Evolutionary conservation across 2,113 vertebrate species (phyloP).

Genomic region (Prochilodus magdalenae): DNA sequence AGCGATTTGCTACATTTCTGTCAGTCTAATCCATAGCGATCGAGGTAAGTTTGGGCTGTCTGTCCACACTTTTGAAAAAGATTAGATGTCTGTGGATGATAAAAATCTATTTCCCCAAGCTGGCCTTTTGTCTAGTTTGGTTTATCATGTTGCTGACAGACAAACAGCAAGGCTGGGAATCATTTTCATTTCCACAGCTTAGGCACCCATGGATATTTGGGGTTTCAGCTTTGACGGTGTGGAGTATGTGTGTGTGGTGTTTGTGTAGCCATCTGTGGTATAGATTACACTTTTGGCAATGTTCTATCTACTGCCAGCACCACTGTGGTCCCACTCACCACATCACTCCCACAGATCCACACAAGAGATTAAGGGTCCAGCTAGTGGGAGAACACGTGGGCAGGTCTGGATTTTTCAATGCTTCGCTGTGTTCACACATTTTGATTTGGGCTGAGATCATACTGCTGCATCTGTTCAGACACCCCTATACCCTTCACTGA

Average conservation of each 20-base stretch:
- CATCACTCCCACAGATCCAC: conserved; percentile 39
- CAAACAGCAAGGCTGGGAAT: neutral
- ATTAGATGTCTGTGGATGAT: neutral
- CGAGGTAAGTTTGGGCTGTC: neutral
- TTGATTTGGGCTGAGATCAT: conserved; percentile 53
- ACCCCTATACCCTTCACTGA: conserved; percentile 5
- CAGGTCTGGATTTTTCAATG: neutral
- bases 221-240: conserved; percentile 23
- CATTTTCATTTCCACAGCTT: conserved; percentile 35
- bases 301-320: conserved; percentile 61
- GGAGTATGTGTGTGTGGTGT: neutral
- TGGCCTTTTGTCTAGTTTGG: neutral
- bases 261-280: conserved; percentile 64
- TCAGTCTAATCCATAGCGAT: neutral
- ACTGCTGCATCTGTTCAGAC: conserved; percentile 41
- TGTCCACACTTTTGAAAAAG: neutral
- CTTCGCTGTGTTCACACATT: conserved; percentile 62
- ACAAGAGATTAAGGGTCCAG: neutral
- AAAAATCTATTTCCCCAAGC: neutral
- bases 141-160: neutral
- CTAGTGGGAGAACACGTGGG: neutral
- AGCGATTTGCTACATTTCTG: neutral
- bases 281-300: conserved; percentile 52
- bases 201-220: conserved; percentile 11
- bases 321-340: conserved; percentile 60